These are phyloP conservation scores for Eucidaris tribuloides DNA, from an alignment of 35 echinoderm and acorn worm genomes.

Conservation along the genomic window DNA sequence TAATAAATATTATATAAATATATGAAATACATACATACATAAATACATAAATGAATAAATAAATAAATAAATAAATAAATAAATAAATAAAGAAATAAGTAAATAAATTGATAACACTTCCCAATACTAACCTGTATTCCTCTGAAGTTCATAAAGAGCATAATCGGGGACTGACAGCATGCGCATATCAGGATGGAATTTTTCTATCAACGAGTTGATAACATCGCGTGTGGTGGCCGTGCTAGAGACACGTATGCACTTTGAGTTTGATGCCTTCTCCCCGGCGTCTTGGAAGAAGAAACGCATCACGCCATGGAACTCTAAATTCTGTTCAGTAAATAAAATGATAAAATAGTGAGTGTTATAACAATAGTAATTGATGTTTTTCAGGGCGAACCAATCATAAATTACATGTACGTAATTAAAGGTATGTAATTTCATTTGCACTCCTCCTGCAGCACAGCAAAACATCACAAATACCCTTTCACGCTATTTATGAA, in stretches of 20 bases:
- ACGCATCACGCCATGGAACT: slow-evolving; percentile 97
- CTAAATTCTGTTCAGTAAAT: slow-evolving; percentile 60
- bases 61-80: too few relatives aligned
- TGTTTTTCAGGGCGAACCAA: background rate
- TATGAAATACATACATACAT: too few relatives aligned
- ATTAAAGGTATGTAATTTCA: too few relatives aligned
- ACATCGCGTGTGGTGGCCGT: slow-evolving; percentile 81
- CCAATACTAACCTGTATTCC: slow-evolving; percentile 47
- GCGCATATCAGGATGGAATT: slow-evolving; percentile 95
- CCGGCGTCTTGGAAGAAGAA: slow-evolving; percentile 97
- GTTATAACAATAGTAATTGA: background rate
- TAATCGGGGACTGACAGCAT: slow-evolving; percentile 89
- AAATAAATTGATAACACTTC: too few relatives aligned
- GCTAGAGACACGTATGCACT: slow-evolving; percentile 95
- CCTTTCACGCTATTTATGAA: too few relatives aligned
- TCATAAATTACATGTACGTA: too few relatives aligned
- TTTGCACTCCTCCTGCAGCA: too few relatives aligned
- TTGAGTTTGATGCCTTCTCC: slow-evolving; percentile 76
- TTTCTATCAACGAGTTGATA: slow-evolving; percentile 81
- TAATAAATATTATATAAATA: too few relatives aligned
- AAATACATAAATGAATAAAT: too few relatives aligned
- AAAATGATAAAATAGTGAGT: background rate
- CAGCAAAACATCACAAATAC: too few relatives aligned
- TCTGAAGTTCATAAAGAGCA: slow-evolving; percentile 82
- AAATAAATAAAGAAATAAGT: too few relatives aligned